Evolutionary conservation across 1,140 invertebrate species (phyloP).

Genomic region (Mycetomoellerius zeteki): DNA sequence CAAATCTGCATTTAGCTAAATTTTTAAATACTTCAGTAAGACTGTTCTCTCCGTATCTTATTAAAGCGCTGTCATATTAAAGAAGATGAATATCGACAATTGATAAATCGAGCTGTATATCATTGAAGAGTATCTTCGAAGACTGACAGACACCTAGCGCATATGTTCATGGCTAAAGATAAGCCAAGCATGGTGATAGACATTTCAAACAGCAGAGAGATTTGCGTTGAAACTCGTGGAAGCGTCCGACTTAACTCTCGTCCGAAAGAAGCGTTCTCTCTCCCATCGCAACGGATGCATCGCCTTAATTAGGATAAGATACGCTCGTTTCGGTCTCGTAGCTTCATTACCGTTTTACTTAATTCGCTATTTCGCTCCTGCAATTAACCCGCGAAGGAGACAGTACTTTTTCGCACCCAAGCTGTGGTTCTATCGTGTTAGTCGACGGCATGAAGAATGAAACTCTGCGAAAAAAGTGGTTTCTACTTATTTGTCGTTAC

Average conservation of each 20-base stretch:
- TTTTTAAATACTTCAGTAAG: too few species aligned
- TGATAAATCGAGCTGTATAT: not conserved
- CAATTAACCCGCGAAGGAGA: constrained; percentile 29
- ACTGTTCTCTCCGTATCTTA: not conserved
- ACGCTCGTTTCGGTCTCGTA: constrained; percentile 1
- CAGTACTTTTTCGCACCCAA: not conserved
- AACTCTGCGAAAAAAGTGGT: constrained; percentile 31
- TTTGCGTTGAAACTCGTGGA: constrained; percentile 15
- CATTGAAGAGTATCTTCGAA: not conserved
- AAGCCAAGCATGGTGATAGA: not conserved
- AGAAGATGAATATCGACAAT: constrained; percentile 6
- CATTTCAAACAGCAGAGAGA: not conserved
- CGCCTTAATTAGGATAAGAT: constrained; percentile 44
- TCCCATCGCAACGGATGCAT: constrained; percentile 41
- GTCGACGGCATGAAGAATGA: not conserved
- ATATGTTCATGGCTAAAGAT: constrained; percentile 4
- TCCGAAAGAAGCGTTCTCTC: constrained; percentile 32
- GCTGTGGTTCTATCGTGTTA: not conserved
- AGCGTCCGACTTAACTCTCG: not conserved
- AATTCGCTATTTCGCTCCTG: constrained; percentile 37
- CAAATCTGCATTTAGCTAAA: too few species aligned
- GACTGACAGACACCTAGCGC: not conserved
- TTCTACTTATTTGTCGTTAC: constrained; percentile 53
- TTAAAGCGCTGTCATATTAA: not conserved
- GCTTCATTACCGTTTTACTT: constrained; percentile 35